phyloP scores from a whole-genome alignment of 2,888 invertebrate genomes.

The Archips xylosteana region DNA sequence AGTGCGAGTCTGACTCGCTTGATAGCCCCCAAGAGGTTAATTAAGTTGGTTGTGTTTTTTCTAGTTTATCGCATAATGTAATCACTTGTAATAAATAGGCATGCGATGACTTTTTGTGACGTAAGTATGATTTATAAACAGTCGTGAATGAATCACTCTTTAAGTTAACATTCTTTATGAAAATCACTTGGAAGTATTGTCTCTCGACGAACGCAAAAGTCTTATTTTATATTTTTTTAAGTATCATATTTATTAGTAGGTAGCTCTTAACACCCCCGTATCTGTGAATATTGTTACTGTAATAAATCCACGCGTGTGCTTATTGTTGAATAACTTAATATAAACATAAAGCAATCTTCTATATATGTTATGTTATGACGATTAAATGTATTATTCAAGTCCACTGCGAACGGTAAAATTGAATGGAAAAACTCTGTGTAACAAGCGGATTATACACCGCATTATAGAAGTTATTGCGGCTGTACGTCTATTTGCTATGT shows the following conservation, averaged over 20 bases:
- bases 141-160: constrained; percentile 28
- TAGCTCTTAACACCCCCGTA: neutral
- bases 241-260: neutral
- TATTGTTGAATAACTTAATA: constrained; percentile 9
- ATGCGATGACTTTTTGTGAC: constrained; percentile 30
- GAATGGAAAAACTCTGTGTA: constrained; percentile 43
- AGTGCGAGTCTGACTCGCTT: neutral
- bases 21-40: constrained; percentile 9
- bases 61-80: neutral
- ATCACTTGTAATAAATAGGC: constrained; percentile 24
- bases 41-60: constrained; percentile 7
- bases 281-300: neutral
- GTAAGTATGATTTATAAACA: constrained; percentile 11
- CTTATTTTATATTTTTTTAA: neutral
- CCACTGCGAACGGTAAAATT: constrained; percentile 32
- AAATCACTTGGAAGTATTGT: constrained; percentile 18
- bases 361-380: constrained; percentile 22
- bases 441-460: constrained; percentile 44
- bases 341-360: constrained; percentile 34
- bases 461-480: constrained; percentile 45
- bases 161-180: constrained; percentile 6
- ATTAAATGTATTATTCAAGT: constrained; percentile 40
- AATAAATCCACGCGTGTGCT: neutral
- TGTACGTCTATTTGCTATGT: constrained; percentile 49
- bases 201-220: constrained; percentile 18